These are phyloP conservation scores for Hippoglossus stenolepis DNA, from an alignment of 2,113 vertebrate genomes.

Conservation along the genomic window DNA sequence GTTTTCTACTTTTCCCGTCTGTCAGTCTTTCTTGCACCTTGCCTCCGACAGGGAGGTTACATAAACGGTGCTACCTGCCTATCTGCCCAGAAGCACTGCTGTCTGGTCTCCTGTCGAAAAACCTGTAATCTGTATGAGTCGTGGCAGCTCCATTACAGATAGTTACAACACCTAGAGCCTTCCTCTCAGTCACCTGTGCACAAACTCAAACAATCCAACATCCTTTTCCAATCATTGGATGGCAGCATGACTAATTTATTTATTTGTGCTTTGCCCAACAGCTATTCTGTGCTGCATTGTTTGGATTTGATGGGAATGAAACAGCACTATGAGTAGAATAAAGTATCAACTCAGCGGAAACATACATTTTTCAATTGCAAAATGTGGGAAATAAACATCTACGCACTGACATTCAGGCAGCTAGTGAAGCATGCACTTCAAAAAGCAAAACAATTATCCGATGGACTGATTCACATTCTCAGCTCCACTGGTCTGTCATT, in stretches of 20 bases:
- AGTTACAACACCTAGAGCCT: constrained; percentile 13
- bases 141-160: constrained; percentile 56
- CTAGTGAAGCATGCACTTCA: neutral
- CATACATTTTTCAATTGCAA: neutral
- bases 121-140: constrained; percentile 42
- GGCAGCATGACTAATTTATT: constrained; percentile 16
- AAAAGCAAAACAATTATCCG: constrained; percentile 24
- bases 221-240: constrained; percentile 23
- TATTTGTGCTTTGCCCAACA: neutral
- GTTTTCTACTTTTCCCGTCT: constrained; percentile 2
- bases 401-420: neutral
- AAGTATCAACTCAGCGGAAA: neutral
- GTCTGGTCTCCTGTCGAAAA: constrained; percentile 36
- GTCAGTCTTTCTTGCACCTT: constrained; percentile 17
- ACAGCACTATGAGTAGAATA: neutral
- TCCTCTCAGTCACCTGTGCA: neutral
- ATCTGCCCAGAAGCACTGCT: constrained; percentile 27
- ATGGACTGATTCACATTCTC: constrained; percentile 34
- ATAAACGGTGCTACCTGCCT: constrained; percentile 24
- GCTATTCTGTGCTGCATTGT: constrained; percentile 25
- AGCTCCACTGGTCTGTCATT: constrained; percentile 35
- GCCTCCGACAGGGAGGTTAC: constrained; percentile 14
- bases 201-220: constrained; percentile 24
- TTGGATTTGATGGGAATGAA: constrained; percentile 2
- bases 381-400: constrained; percentile 20